Conservation (phyloP, 2,888 invertebrate species). For the Teleiodes luculella region DNA sequence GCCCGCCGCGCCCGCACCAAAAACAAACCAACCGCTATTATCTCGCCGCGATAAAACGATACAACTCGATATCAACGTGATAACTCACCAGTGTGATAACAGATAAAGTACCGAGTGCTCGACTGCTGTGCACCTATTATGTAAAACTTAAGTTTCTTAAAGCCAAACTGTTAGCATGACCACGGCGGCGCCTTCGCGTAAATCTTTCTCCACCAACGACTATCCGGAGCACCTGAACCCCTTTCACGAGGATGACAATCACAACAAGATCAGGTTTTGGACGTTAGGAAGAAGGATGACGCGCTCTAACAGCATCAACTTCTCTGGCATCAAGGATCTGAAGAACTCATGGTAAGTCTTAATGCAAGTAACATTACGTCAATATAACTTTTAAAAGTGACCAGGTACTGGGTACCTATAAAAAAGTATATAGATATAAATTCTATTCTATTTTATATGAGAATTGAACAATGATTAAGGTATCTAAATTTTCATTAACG, state of each 20-base stretch:
- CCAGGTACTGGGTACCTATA: too few species aligned
- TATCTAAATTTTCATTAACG: neutral
- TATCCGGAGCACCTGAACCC: conserved; percentile 89
- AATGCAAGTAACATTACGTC: neutral
- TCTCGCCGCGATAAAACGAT: conserved; percentile 68
- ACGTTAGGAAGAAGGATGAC: conserved; percentile 73
- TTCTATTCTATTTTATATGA: too few species aligned
- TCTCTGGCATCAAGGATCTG: conserved; percentile 76
- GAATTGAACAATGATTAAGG: too few species aligned
- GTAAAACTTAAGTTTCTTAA: conserved; percentile 57
- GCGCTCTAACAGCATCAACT: conserved; percentile 81
- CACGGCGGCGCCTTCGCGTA: conserved; percentile 63
- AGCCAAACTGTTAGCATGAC: conserved; percentile 49
- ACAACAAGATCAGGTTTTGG: conserved; percentile 81
- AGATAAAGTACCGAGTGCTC: conserved; percentile 66
- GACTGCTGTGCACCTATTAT: conserved; percentile 66
- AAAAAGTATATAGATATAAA: too few species aligned
- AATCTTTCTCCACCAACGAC: conserved; percentile 80
- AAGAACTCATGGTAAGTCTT: conserved; percentile 79
- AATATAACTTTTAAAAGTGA: neutral
- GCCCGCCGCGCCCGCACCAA: conserved; percentile 39
- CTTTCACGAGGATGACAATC: conserved; percentile 83
- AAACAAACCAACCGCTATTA: conserved; percentile 67
- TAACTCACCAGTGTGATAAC: conserved; percentile 69
- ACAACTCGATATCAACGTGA: conserved; percentile 61